A percentile compares a stretch with the other conserved stretches of the same genome.
Evolutionary conservation across 1,140 invertebrate genomes (phyloP).

Genomic region (Aplysia californica): DNA sequence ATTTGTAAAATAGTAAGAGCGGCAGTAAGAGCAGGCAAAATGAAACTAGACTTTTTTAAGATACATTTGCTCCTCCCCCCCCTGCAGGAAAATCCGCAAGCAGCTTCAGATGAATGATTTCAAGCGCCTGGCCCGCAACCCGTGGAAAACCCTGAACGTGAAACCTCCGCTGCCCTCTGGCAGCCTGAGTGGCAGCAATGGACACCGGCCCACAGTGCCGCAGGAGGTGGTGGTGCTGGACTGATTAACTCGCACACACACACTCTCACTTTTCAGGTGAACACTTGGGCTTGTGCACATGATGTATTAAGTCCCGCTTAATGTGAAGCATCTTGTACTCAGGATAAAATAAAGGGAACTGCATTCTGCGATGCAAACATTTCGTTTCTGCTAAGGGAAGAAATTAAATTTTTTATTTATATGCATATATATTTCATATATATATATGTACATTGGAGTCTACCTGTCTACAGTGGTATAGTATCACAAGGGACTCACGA

Average conservation of each 20-base stretch:
- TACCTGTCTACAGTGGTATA: no score
- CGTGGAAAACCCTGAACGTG: conserved; percentile 74
- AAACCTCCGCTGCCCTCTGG: conserved; percentile 40
- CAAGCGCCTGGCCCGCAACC: conserved; percentile 88
- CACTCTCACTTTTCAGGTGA: no score
- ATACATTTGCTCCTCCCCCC: no score
- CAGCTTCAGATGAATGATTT: conserved; percentile 83
- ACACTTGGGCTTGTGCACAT: no score
- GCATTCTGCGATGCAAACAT: background rate
- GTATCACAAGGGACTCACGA: no score
- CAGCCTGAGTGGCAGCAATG: background rate
- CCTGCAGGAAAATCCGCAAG: conserved; percentile 83
- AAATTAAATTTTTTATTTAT: background rate
- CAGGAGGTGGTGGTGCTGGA: conserved; percentile 38
- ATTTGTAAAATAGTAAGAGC: no score
- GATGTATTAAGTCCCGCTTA: background rate
- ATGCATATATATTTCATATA: no score
- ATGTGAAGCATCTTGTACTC: background rate
- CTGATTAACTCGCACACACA: no score
- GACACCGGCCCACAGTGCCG: background rate
- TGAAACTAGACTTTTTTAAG: no score
- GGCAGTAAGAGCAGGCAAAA: no score
- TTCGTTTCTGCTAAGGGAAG: background rate
- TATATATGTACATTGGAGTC: no score
- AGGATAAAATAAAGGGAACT: background rate